Conservation (phyloP, 2,888 invertebrate species). For the Calameuta idolon region DNA sequence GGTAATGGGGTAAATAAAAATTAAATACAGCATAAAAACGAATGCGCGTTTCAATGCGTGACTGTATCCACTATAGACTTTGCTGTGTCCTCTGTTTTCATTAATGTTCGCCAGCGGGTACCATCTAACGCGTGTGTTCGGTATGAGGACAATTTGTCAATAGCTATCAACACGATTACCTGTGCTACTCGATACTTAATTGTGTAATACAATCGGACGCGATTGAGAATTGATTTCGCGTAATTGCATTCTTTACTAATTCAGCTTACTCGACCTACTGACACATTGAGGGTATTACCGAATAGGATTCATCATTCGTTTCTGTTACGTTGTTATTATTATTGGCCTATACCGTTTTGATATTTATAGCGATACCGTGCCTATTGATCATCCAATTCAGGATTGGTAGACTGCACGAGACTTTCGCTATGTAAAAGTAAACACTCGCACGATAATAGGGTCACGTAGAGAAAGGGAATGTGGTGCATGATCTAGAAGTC, state of each 20-base stretch:
- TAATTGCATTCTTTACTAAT: neutral
- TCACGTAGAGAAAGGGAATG: neutral
- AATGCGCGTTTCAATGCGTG: neutral
- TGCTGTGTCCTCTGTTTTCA: neutral
- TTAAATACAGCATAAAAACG: neutral
- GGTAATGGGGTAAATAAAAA: neutral
- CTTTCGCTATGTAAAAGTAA: neutral
- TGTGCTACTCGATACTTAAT: neutral
- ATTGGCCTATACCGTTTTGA: neutral
- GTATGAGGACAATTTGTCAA: neutral
- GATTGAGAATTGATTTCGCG: neutral
- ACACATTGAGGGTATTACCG: neutral
- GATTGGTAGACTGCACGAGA: neutral
- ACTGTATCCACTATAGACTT: neutral
- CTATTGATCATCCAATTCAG: neutral
- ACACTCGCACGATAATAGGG: neutral
- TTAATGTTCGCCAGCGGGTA: neutral
- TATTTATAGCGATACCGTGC: neutral
- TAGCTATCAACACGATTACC: neutral
- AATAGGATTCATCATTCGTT: neutral
- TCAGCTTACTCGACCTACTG: conserved; percentile 1
- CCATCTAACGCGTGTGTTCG: neutral
- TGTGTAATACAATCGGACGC: neutral
- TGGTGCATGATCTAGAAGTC: neutral
- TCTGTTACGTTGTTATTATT: neutral